A percentile compares a stretch with the other conserved stretches of the same genome.
phyloP scores from a whole-genome alignment of 2,888 invertebrate genomes.

The Timandra comae region DNA sequence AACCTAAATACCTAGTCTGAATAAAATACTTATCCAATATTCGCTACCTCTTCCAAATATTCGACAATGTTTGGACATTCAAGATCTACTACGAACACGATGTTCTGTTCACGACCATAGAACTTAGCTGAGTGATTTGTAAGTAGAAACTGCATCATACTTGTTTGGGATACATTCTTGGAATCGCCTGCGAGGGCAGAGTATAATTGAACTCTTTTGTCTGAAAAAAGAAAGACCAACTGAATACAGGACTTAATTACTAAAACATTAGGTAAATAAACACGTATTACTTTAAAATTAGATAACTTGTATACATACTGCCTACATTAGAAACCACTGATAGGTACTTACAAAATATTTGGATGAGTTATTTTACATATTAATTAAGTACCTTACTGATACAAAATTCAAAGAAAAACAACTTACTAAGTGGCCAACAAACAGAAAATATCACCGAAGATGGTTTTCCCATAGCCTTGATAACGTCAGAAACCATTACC shows the following conservation, averaged over 20 bases:
- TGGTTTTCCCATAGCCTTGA: conserved; percentile 39
- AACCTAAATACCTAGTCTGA: too few species aligned
- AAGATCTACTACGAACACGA: conserved; percentile 48
- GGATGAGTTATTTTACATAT: too few species aligned
- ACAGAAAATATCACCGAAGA: conserved; percentile 41
- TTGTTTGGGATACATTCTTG: conserved; percentile 25
- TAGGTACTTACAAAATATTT: too few species aligned
- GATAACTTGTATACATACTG: too few species aligned
- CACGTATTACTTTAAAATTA: too few species aligned
- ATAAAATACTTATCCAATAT: too few species aligned
- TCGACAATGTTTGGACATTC: conserved; percentile 36
- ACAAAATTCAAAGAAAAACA: too few species aligned
- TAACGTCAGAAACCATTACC: conserved; percentile 40
- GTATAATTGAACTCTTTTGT: conserved; percentile 37
- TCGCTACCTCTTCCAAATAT: conserved; percentile 39
- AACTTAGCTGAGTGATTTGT: conserved; percentile 24
- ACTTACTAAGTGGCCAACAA: conserved; percentile 49
- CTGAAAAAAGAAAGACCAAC: conserved; percentile 39
- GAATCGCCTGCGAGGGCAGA: conserved; percentile 26
- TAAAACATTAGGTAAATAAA: too few species aligned
- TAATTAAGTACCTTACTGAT: too few species aligned
- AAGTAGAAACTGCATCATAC: conserved; percentile 36
- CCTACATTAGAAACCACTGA: too few species aligned
- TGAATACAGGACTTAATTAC: too few species aligned
- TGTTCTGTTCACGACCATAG: conserved; percentile 37